Evolutionary conservation across 2,113 vertebrate genomes (phyloP).

Genomic region (Mormyrus iriodes): DNA sequence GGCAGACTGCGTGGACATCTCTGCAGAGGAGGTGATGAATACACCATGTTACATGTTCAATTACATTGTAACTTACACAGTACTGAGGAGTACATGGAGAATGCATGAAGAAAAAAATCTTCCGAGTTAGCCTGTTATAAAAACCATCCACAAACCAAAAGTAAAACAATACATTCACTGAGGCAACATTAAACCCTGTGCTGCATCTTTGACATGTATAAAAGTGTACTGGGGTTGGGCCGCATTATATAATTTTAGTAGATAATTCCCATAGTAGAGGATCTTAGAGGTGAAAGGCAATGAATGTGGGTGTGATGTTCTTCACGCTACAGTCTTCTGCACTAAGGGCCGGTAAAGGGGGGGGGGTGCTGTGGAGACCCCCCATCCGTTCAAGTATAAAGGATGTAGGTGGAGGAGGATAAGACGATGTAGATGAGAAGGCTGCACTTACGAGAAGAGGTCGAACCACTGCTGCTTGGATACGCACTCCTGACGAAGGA

Average conservation of each 20-base stretch:
- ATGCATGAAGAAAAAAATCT: neutral
- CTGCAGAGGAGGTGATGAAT: constrained; percentile 54
- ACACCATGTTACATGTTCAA: neutral
- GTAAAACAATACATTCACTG: neutral
- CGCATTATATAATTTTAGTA: neutral
- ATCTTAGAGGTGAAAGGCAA: neutral
- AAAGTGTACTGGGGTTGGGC: neutral
- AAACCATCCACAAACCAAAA: neutral
- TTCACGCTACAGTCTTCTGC: neutral
- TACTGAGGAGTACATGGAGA: neutral
- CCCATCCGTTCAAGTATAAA: neutral
- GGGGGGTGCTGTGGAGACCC: neutral
- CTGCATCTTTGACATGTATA: neutral
- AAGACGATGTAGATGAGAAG: neutral
- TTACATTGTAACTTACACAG: neutral
- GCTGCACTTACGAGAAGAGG: constrained; percentile 87
- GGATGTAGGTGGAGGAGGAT: constrained; percentile 41
- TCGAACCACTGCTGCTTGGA: constrained; percentile 99
- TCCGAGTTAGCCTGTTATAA: neutral
- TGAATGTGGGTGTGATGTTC: neutral
- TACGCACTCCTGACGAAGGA: constrained; percentile 95
- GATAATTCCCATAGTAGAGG: neutral
- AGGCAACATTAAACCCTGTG: neutral
- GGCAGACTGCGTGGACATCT: constrained; percentile 94
- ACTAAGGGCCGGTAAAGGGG: neutral